Evolutionary conservation across 2,113 vertebrate species (phyloP).

Genomic region (Pteronura brasiliensis): DNA sequence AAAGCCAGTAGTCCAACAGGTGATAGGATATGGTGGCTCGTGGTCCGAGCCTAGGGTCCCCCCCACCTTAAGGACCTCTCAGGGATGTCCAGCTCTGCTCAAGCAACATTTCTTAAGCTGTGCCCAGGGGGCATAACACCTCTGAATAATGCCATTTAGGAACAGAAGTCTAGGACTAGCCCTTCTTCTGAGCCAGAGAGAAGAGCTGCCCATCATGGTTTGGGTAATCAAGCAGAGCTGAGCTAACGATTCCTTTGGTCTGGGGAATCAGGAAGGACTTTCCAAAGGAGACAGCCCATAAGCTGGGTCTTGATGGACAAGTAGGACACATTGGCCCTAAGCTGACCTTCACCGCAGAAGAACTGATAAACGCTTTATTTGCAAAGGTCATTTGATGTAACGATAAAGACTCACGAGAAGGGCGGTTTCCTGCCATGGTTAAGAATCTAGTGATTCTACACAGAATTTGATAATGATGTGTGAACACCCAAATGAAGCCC

Average conservation of each 20-base stretch:
- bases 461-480: neutral
- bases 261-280: neutral
- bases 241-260: neutral
- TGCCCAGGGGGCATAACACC: too few species aligned
- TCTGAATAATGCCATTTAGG: neutral
- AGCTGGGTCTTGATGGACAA: too few species aligned
- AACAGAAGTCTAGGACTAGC: accelerated
- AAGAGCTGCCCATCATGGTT: accelerated
- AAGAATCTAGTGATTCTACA: neutral
- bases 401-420: too few species aligned
- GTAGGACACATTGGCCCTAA: accelerated
- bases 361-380: neutral
- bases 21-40: accelerated
- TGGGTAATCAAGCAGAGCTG: accelerated
- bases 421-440: accelerated
- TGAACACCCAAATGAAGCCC: neutral
- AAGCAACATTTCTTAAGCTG: neutral
- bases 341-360: neutral
- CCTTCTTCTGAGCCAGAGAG: neutral
- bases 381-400: neutral
- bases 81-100: too few species aligned
- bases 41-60: neutral
- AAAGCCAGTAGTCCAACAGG: neutral
- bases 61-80: neutral
- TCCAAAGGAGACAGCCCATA: neutral